phyloP scores from a whole-genome alignment of 1,140 invertebrate species.

The Drosophila equinoxialis region DNA sequence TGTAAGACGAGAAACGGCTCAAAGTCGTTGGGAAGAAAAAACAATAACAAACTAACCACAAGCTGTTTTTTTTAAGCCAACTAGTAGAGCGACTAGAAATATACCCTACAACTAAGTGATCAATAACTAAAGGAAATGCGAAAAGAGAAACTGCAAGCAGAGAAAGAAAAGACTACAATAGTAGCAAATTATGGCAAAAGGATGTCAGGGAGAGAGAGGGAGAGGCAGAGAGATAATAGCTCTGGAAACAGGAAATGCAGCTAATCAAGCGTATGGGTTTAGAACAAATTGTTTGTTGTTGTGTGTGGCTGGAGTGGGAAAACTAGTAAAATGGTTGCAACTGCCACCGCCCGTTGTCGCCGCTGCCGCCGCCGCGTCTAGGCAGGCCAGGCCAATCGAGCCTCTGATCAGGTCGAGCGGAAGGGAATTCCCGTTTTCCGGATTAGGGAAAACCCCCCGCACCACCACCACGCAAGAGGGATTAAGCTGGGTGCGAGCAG shows the following conservation, averaged over 20 bases:
- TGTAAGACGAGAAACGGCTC: slow-evolving; percentile 73
- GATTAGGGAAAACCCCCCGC: slow-evolving; percentile 54
- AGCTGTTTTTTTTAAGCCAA: slow-evolving; percentile 58
- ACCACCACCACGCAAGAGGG: slow-evolving; percentile 17
- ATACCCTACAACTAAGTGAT: neutral
- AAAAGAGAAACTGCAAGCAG: no score
- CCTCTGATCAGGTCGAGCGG: slow-evolving; percentile 33
- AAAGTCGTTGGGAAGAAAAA: slow-evolving; percentile 53
- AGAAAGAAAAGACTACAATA: no score
- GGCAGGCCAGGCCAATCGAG: slow-evolving; percentile 12
- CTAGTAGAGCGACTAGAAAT: slow-evolving; percentile 10
- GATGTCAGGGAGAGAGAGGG: neutral
- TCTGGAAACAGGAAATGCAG: slow-evolving; percentile 69
- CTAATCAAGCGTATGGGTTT: slow-evolving; percentile 76
- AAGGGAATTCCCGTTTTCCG: slow-evolving; percentile 80
- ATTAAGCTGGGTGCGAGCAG: slow-evolving; percentile 25
- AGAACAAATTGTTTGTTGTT: slow-evolving; percentile 57
- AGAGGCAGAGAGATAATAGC: neutral
- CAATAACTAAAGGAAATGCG: no score
- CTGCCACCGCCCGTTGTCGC: no score
- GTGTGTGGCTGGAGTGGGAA: neutral
- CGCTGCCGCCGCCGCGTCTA: slow-evolving; percentile 48
- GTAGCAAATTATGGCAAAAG: no score
- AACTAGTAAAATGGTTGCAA: slow-evolving; percentile 18
- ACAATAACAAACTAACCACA: slow-evolving; percentile 53